These are phyloP conservation scores for Acheta domesticus DNA, from an alignment of 2,888 invertebrate species.

Conservation along the genomic window DNA sequence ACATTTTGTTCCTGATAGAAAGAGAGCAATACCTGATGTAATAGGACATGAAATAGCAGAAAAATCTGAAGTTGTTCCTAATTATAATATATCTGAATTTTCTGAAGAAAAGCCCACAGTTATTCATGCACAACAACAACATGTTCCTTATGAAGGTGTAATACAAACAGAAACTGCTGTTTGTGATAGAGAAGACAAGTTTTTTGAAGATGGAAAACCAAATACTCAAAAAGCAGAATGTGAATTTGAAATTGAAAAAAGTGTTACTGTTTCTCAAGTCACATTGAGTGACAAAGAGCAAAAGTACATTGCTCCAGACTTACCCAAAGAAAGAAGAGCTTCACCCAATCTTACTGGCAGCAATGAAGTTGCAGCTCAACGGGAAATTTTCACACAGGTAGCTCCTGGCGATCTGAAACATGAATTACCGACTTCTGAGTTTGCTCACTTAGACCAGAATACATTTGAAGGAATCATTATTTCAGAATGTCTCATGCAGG, in stretches of 20 bases:
- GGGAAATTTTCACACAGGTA: slow-evolving; percentile 29
- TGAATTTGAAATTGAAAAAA: slow-evolving; percentile 46
- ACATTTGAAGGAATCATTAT: slow-evolving; percentile 41
- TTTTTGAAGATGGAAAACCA: slow-evolving; percentile 46
- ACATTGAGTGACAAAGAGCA: slow-evolving; percentile 50
- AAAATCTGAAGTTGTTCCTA: slow-evolving; percentile 55
- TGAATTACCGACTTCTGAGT: slow-evolving; percentile 39
- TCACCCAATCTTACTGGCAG: slow-evolving; percentile 46
- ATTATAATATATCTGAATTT: slow-evolving; percentile 47
- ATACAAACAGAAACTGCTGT: slow-evolving; percentile 55
- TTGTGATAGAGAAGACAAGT: slow-evolving; percentile 47
- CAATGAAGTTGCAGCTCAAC: slow-evolving; percentile 36
- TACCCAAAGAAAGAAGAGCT: slow-evolving; percentile 45
- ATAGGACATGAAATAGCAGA: slow-evolving; percentile 56
- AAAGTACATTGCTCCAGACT: slow-evolving; percentile 43
- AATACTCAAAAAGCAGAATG: slow-evolving; percentile 48
- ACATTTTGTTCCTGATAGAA: slow-evolving; percentile 47
- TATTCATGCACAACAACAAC: slow-evolving; percentile 50
- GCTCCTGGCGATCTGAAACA: slow-evolving; percentile 33
- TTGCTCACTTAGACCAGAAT: slow-evolving; percentile 42
- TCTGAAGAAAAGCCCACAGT: slow-evolving; percentile 40
- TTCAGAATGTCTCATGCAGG: slow-evolving; percentile 44
- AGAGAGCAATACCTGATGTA: slow-evolving; percentile 51
- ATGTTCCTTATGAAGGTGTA: slow-evolving; percentile 55
- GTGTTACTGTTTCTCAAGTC: slow-evolving; percentile 50